Conservation (phyloP, 2,113 vertebrate genomes). For the Hipposideros armiger region DNA sequence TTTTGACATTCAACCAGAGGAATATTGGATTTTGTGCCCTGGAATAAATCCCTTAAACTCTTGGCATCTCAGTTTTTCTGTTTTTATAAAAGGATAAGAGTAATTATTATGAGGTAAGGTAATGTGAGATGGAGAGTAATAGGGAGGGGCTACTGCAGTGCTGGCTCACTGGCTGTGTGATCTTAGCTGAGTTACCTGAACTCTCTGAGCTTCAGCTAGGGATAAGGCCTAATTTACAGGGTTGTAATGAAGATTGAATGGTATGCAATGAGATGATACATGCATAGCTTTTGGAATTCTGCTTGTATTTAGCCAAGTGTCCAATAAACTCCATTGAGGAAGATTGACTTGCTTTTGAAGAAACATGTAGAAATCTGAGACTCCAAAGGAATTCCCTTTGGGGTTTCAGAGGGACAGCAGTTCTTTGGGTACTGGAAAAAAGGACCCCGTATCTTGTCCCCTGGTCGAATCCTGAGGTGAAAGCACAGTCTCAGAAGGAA, state of each 20-base stretch:
- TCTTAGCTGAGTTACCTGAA: background rate
- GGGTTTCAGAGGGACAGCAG: background rate
- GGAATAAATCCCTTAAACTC: constrained; percentile 2
- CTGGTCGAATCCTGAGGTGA: background rate
- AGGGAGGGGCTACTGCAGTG: background rate
- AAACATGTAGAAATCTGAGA: background rate
- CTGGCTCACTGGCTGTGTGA: background rate
- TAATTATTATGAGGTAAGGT: background rate
- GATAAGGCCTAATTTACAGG: background rate
- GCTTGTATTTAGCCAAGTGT: background rate
- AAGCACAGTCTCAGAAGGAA: background rate
- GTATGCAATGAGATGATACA: background rate
- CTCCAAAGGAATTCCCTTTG: background rate
- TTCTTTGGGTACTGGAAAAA: background rate
- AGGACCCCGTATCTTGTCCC: background rate
- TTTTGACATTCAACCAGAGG: background rate
- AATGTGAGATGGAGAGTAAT: background rate
- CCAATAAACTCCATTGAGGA: background rate
- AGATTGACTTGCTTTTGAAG: background rate
- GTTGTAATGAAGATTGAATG: background rate
- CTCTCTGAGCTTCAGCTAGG: background rate
- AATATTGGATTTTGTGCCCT: background rate
- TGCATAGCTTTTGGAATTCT: background rate
- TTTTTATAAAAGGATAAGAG: background rate
- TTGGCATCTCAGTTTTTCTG: background rate